phyloP scores from a whole-genome alignment of 2,113 vertebrate species.

The Empidonax traillii region DNA sequence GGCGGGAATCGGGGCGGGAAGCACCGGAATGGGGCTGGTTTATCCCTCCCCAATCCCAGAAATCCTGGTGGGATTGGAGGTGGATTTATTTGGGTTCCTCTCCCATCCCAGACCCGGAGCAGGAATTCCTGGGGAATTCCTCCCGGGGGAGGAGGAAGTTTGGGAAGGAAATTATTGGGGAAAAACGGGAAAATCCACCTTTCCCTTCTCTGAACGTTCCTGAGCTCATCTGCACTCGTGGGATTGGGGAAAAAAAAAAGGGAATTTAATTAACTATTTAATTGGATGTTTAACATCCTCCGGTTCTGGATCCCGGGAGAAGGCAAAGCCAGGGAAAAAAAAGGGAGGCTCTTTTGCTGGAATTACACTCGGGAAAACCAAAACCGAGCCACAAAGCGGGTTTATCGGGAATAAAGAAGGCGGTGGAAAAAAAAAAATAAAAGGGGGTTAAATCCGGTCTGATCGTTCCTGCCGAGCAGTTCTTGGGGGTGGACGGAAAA shows the following conservation, averaged over 20 bases:
- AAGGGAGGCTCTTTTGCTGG: rapidly evolving
- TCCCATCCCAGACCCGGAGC: too few relatives aligned
- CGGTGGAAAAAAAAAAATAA: not conserved
- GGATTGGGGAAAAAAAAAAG: not conserved
- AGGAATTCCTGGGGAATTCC: too few relatives aligned
- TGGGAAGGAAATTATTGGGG: too few relatives aligned
- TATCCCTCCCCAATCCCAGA: too few relatives aligned
- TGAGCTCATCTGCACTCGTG: too few relatives aligned
- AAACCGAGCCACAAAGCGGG: rapidly evolving
- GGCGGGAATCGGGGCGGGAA: too few relatives aligned
- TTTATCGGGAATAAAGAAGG: not conserved
- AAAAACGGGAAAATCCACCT: too few relatives aligned
- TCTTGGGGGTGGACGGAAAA: not conserved
- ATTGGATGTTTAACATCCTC: not conserved
- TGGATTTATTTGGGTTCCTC: too few relatives aligned
- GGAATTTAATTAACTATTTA: not conserved
- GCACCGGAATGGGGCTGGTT: too few relatives aligned
- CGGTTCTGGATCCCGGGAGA: not conserved
- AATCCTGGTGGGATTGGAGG: too few relatives aligned
- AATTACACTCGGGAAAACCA: not conserved
- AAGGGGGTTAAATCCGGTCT: rapidly evolving
- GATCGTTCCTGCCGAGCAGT: not conserved
- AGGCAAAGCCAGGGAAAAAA: not conserved
- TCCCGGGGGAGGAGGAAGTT: too few relatives aligned
- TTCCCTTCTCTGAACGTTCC: too few relatives aligned